A percentile compares a stretch with the other conserved stretches of the same genome.
Evolutionary conservation across 2,797 vertebrate species (phyloP).

Genomic region (Mormyrus hasselquistii): DNA sequence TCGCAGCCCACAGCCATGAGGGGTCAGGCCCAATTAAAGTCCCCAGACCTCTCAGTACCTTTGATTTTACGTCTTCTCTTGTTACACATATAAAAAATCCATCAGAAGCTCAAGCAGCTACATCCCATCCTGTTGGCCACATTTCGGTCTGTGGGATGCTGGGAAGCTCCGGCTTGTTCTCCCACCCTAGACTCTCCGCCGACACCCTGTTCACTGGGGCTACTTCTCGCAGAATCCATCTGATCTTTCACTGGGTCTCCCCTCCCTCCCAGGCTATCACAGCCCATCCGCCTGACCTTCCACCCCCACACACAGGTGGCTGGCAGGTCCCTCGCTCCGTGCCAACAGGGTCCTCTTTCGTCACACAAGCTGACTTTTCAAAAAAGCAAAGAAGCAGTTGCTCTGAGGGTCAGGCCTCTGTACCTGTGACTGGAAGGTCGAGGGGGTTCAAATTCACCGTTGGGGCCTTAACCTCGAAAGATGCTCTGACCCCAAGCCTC

Average conservation of each 20-base stretch:
- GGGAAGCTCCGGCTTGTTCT: not conserved
- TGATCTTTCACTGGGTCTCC: not conserved
- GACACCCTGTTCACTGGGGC: not conserved
- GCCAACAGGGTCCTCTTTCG: not conserved
- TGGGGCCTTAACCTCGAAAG: not conserved
- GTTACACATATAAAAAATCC: not conserved
- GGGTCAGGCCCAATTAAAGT: not conserved
- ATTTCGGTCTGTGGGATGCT: not conserved
- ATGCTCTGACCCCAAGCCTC: not conserved
- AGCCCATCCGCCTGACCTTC: not conserved
- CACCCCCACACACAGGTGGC: not conserved
- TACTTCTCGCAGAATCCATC: not conserved
- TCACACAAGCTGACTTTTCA: not conserved
- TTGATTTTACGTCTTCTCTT: not conserved
- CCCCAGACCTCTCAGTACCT: not conserved
- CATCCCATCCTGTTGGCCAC: not conserved
- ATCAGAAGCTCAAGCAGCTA: not conserved
- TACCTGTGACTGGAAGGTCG: not conserved
- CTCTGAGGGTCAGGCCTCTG: not conserved
- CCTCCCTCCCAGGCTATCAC: not conserved
- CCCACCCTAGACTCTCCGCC: not conserved
- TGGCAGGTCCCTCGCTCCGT: not conserved
- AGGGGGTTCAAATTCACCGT: not conserved
- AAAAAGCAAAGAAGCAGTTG: not conserved
- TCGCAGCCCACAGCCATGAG: not conserved